Percentiles rank a stretch among this genome's conserved stretches.
Evolutionary conservation across 2,888 invertebrate species (phyloP).

Genomic region (Cosmia trapezina): DNA sequence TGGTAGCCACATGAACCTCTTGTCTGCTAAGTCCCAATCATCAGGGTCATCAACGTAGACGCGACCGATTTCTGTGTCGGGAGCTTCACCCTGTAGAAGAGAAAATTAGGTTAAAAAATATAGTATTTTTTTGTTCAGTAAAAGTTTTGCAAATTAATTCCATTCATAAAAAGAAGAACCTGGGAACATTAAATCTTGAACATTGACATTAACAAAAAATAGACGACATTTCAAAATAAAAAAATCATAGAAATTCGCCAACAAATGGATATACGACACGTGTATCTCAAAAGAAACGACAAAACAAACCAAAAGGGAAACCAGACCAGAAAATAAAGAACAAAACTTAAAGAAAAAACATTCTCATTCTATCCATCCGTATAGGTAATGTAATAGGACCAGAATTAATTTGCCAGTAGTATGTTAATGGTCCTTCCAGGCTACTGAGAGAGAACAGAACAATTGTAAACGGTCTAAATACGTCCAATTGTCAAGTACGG

Average conservation of each 20-base stretch:
- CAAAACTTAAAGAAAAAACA: background rate
- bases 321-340: conserved; percentile 8
- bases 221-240: background rate
- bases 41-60: conserved; percentile 98
- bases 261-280: too few relatives aligned
- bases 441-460: conserved; percentile 11
- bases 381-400: conserved; percentile 7
- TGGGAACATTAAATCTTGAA: background rate
- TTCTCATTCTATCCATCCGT: background rate
- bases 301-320: background rate
- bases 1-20: conserved; percentile 94
- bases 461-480: conserved; percentile 32
- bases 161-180: background rate
- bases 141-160: background rate
- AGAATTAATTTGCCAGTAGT: conserved; percentile 8
- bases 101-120: background rate
- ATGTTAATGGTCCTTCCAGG: conserved; percentile 17
- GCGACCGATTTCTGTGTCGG: conserved; percentile 96
- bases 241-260: background rate
- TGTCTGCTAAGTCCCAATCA: conserved; percentile 99
- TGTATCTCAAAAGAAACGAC: background rate
- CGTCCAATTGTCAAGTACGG: conserved; percentile 17
- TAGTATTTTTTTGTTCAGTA: background rate
- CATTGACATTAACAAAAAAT: background rate
- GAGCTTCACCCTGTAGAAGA: conserved; percentile 92